phyloP scores from a whole-genome alignment of 2,888 invertebrate genomes.

The Litoditis marina region DNA sequence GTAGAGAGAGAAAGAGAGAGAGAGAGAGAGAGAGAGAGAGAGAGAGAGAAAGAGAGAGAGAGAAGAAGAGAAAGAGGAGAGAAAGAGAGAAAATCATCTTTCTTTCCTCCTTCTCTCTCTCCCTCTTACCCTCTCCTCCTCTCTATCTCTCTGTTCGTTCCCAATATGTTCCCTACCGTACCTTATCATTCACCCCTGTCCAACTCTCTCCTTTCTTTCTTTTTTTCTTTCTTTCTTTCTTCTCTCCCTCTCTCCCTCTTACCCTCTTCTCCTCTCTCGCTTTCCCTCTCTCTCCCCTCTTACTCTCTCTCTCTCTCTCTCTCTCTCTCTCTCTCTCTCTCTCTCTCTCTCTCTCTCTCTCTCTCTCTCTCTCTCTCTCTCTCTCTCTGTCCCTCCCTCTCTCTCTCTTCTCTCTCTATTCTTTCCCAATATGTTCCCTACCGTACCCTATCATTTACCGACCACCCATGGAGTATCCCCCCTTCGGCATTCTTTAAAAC shows the following conservation, averaged over 20 bases:
- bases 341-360: background rate
- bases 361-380: background rate
- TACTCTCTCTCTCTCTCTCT: background rate
- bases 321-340: slow-evolving; percentile 6
- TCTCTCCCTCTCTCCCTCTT: background rate
- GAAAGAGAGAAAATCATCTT: background rate
- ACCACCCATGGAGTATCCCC: too few relatives aligned
- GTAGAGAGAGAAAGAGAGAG: too few relatives aligned
- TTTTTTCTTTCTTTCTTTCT: background rate
- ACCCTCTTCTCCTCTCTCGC: background rate
- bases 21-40: too few relatives aligned
- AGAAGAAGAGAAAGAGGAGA: background rate
- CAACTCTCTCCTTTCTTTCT: background rate
- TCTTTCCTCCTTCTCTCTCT: background rate
- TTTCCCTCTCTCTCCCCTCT: background rate
- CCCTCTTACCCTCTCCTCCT: background rate
- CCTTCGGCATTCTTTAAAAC: too few relatives aligned
- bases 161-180: too few relatives aligned
- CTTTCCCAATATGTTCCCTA: too few relatives aligned
- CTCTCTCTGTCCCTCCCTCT: slow-evolving; percentile 4
- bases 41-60: too few relatives aligned
- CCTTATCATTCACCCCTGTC: too few relatives aligned
- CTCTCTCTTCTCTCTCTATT: too few relatives aligned
- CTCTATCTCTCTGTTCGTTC: background rate
- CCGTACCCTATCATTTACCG: too few relatives aligned